Conservation (phyloP, 2,797 vertebrate genomes). For the Anguilla megastoma region DNA sequence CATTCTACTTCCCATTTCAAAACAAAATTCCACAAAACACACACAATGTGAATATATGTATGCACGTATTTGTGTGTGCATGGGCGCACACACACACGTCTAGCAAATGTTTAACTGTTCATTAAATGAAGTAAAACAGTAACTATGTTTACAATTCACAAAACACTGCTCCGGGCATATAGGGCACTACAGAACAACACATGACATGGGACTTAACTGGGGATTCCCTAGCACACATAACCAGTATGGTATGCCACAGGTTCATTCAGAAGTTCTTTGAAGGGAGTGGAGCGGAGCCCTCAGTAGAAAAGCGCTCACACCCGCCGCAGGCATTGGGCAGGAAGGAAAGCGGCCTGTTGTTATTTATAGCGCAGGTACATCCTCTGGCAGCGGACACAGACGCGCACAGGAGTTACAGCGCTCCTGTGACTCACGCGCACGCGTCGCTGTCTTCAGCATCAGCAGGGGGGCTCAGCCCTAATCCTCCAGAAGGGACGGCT, state of each 20-base stretch:
- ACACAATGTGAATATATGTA: background rate
- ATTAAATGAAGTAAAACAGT: background rate
- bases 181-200: background rate
- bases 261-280: background rate
- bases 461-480: background rate
- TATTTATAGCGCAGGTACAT: conserved; percentile 82
- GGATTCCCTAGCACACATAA: background rate
- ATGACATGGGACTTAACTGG: background rate
- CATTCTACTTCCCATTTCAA: background rate
- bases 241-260: background rate
- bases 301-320: conserved; percentile 17
- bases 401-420: conserved; percentile 23
- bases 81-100: background rate
- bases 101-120: background rate
- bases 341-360: conserved; percentile 79
- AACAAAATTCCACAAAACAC: background rate
- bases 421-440: conserved; percentile 2
- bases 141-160: background rate
- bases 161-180: background rate
- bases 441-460: conserved; percentile 21
- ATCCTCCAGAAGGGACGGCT: background rate
- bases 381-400: conserved; percentile 64
- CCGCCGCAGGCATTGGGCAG: conserved; percentile 33
- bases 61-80: too few species aligned
- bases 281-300: conserved; percentile 47